These are phyloP conservation scores for Neodiprion fabricii DNA, from an alignment of 1,140 invertebrate species.

Conservation along the genomic window DNA sequence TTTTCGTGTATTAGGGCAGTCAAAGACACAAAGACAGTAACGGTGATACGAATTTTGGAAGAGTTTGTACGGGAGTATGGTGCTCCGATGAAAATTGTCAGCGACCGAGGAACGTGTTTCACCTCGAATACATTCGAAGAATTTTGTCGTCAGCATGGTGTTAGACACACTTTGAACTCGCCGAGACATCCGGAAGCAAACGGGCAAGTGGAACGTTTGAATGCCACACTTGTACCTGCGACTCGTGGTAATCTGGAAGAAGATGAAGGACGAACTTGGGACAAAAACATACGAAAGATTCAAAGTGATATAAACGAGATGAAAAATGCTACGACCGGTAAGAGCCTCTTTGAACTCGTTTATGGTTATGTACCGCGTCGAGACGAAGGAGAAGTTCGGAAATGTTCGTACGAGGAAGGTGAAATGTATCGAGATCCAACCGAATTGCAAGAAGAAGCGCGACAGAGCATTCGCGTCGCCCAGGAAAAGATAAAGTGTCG, in stretches of 20 bases:
- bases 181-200: constrained; percentile 17
- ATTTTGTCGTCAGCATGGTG: constrained; percentile 15
- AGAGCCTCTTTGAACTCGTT: constrained; percentile 20
- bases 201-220: constrained; percentile 13
- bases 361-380: constrained; percentile 18
- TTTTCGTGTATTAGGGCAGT: constrained; percentile 13
- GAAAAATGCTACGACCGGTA: constrained; percentile 11
- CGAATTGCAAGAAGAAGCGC: constrained; percentile 13
- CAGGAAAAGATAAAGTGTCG: constrained; percentile 21
- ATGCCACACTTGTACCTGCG: constrained; percentile 20
- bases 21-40: not conserved
- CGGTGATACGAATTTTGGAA: not conserved
- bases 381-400: constrained; percentile 12
- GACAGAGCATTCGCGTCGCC: constrained; percentile 14
- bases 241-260: constrained; percentile 3
- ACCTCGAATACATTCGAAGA: constrained; percentile 24
- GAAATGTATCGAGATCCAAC: not conserved
- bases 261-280: constrained; percentile 17
- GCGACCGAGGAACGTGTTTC: constrained; percentile 22
- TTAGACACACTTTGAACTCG: constrained; percentile 13
- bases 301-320: constrained; percentile 23
- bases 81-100: constrained; percentile 15
- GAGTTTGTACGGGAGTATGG: constrained; percentile 19
- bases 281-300: constrained; percentile 3
- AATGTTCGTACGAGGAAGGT: not conserved